Conservation (phyloP, 2,888 invertebrate species). For the Branchellion lobata region DNA sequence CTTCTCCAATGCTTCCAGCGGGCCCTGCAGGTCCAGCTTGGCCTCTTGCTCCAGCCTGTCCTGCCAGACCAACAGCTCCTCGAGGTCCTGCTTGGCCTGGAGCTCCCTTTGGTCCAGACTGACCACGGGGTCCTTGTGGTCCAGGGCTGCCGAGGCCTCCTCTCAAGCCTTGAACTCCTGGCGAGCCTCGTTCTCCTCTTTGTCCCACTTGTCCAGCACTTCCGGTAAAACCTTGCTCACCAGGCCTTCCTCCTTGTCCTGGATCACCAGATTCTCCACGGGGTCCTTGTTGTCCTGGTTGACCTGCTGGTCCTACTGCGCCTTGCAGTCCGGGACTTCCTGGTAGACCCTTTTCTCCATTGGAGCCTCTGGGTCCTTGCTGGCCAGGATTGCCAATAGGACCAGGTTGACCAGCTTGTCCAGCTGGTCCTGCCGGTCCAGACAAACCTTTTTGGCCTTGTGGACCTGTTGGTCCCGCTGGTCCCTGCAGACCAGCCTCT, state of each 20-base stretch:
- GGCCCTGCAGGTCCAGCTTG: constrained; percentile 7
- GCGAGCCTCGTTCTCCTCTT: constrained; percentile 30
- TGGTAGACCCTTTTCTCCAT: constrained; percentile 19
- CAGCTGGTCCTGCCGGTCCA: constrained; percentile 18
- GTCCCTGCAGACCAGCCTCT: constrained; percentile 72
- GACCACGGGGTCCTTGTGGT: constrained; percentile 35
- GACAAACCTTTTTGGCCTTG: constrained; percentile 40
- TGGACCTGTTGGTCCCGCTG: constrained; percentile 59
- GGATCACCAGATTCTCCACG: constrained; percentile 45
- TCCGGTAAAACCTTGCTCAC: constrained; percentile 44
- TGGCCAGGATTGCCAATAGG: background rate
- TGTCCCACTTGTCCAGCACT: constrained; percentile 40
- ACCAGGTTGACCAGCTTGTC: background rate
- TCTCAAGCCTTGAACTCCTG: constrained; percentile 36
- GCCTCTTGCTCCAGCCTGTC: background rate
- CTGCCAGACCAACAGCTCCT: background rate
- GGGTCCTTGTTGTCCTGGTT: constrained; percentile 9
- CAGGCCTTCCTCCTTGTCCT: constrained; percentile 46
- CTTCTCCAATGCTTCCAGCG: background rate
- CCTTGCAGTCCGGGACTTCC: constrained; percentile 46
- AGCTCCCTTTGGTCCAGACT: constrained; percentile 37
- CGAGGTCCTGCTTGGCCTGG: background rate
- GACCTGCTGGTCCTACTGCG: constrained; percentile 41
- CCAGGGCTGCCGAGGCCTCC: constrained; percentile 39
- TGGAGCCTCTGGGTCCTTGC: background rate